phyloP scores from a whole-genome alignment of 1,140 invertebrate species.

The Subanguina moxae region DNA sequence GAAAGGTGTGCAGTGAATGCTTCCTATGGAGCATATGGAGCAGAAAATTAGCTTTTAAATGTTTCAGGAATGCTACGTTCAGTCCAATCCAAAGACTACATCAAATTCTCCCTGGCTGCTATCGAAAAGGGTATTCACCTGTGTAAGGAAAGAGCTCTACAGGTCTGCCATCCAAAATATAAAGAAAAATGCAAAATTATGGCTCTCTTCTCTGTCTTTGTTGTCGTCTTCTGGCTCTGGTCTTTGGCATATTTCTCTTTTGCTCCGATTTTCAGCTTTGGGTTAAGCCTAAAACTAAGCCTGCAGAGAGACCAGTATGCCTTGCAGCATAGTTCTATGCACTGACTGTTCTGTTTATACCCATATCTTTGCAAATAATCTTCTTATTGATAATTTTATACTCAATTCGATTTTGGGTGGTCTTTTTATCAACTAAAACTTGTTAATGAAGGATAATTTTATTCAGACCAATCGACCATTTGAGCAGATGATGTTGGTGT shows the following conservation, averaged over 20 bases:
- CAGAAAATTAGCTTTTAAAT: no score
- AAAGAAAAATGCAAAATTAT: not conserved
- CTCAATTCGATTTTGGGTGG: not conserved
- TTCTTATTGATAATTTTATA: not conserved
- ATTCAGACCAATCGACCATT: constrained; percentile 57
- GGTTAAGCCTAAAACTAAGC: no score
- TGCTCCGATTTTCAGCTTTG: no score
- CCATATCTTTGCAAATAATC: not conserved
- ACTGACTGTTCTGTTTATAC: no score
- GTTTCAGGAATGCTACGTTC: constrained; percentile 51
- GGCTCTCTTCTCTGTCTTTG: no score
- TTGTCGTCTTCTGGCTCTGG: no score
- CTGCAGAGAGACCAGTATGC: no score
- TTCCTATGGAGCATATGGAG: no score
- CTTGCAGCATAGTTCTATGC: no score
- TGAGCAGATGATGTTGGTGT: constrained; percentile 59
- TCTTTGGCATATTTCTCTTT: no score
- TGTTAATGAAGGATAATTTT: not conserved
- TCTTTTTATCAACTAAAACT: not conserved
- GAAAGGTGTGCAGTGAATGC: not conserved
- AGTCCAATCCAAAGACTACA: constrained; percentile 56
- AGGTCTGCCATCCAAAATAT: constrained; percentile 21
- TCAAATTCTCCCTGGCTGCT: constrained; percentile 58
- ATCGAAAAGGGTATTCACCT: constrained; percentile 57
- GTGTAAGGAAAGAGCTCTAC: constrained; percentile 48